Evolutionary conservation across 2,113 vertebrate species (phyloP), one percentile per base, ranked within the genome.

Genomic region (Microcebus griseorufus): DNA sequence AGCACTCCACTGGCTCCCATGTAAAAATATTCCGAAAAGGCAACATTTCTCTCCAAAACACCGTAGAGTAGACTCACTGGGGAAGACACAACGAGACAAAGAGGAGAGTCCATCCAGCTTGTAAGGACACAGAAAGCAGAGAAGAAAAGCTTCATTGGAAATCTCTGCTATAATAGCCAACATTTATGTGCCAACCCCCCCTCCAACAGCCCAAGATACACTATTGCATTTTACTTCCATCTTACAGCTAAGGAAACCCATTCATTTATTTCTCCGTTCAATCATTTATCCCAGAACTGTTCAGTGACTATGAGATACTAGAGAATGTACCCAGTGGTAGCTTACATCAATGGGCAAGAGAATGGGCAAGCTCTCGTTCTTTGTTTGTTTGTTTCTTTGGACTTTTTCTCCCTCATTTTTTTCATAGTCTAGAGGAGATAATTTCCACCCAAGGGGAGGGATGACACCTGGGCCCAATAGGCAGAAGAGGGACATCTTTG

Each of bases 21-120:
- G 22, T 39, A 42, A 37, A 45, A 80, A 62, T 72, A 82, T 58
- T 65, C 85, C 32, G 25, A n/a, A 86, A 69, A 87, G 62, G 22
- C 12, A 29, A 4, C 22, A n/a, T 23, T 62, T 7, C 22, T 75
- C 70, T 78, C 45, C 23, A 20, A 79, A 37, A 34, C 20, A 29
- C 25, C 16, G n/a, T 16, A 14, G 18, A 39, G 34, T 8, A 27
- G n/a, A 58, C 3, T 48, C 42, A 29, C 0, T 5, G 1, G 12
- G 13, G 3, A 16, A 79, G 32, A 12, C 5, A 53, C 53, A 16
- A 13, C 27, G 42, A 17, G 27, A 87, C 4, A 2, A 2, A 7
- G 12, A 64, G 18, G 55, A 27, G 39, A 27, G 34, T 42, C 27
- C 27, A 9, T 55, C 34, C 79, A 27, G 45, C 13, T 0, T 23